phyloP scores from a whole-genome alignment of 1,140 invertebrate species.

The Tetraneura akinire region DNA sequence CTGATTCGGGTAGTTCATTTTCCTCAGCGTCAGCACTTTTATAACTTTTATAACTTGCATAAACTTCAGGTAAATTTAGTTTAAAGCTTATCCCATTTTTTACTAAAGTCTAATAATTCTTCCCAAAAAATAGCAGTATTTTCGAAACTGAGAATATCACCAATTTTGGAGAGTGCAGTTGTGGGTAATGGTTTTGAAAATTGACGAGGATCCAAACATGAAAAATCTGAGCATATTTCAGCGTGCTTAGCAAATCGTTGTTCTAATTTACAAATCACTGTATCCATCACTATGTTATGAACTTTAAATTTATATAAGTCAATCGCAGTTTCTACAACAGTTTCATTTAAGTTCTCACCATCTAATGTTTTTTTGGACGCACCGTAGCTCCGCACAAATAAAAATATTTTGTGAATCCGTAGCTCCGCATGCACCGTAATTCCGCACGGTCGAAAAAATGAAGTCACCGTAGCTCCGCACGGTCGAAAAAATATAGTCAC shows the following conservation, averaged over 20 bases:
- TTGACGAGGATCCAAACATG: conserved; percentile 19
- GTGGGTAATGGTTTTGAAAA: conserved; percentile 16
- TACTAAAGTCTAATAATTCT: conserved; percentile 3
- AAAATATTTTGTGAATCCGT: too few species aligned
- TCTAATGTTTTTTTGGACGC: conserved; percentile 2
- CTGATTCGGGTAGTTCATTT: conserved; percentile 2
- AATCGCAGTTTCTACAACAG: not conserved
- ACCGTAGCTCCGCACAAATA: too few species aligned
- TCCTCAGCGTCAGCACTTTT: too few species aligned
- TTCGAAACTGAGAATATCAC: conserved; percentile 5
- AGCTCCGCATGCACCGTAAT: too few species aligned
- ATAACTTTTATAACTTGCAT: conserved; percentile 14
- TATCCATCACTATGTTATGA: conserved; percentile 9
- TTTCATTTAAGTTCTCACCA: not conserved
- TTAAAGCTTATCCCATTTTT: conserved; percentile 26
- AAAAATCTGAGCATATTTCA: conserved; percentile 10
- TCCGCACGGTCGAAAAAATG: too few species aligned
- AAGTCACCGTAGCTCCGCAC: too few species aligned
- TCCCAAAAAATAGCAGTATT: conserved; percentile 18
- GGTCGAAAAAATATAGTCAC: too few species aligned
- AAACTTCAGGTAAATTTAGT: conserved; percentile 3
- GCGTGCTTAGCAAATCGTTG: conserved; percentile 13
- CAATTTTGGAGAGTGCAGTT: conserved; percentile 1
- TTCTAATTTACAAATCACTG: conserved; percentile 23
- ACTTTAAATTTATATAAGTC: conserved; percentile 20